phyloP scores from a whole-genome alignment of 2,113 vertebrate genomes.

The Bostrychus sinensis region DNA sequence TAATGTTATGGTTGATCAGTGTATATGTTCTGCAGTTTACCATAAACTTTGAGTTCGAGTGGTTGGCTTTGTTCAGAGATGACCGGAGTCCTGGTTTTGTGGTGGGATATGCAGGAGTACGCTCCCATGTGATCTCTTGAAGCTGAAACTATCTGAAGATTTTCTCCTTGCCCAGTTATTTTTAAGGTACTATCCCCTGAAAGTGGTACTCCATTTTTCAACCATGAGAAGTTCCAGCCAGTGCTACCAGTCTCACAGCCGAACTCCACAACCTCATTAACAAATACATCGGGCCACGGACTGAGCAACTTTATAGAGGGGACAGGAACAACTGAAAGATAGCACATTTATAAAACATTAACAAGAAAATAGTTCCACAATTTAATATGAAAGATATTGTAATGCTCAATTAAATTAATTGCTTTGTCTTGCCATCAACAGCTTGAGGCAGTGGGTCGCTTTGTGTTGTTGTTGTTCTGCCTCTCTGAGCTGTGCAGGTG shows the following conservation, averaged over 20 bases:
- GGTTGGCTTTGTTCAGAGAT: neutral
- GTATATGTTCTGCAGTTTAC: neutral
- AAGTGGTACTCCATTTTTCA: neutral
- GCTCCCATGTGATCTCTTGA: neutral
- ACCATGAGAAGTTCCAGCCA: neutral
- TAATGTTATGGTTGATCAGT: neutral
- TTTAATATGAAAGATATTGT: neutral
- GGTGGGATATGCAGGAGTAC: neutral
- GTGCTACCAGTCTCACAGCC: neutral
- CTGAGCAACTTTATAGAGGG: neutral
- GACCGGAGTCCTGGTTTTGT: neutral
- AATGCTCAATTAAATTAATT: neutral
- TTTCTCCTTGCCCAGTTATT: neutral
- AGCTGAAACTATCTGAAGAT: neutral
- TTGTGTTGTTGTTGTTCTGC: neutral
- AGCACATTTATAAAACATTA: neutral
- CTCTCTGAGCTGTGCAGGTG: conserved; percentile 43
- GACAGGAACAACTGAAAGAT: neutral
- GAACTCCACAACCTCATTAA: neutral
- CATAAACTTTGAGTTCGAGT: neutral
- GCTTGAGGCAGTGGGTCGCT: neutral
- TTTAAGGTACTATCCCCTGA: neutral
- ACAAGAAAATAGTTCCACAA: no score
- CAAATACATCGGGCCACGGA: neutral
- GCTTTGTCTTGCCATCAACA: conserved; percentile 33